Evolutionary conservation across 2,797 vertebrate genomes (phyloP).

Genomic region (Epinephelus coioides): DNA sequence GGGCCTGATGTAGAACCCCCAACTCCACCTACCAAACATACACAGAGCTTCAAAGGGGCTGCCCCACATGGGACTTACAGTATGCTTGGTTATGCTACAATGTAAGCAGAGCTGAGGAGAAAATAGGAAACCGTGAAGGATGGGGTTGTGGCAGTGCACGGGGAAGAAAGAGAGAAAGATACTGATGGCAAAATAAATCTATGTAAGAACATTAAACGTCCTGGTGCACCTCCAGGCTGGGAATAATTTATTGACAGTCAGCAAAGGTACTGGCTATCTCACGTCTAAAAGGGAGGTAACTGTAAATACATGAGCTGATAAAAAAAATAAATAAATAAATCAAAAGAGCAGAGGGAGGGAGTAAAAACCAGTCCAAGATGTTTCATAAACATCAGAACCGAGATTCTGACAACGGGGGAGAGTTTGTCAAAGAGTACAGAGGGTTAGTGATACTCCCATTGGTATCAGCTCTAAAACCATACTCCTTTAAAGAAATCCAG

Average conservation of each 20-base stretch:
- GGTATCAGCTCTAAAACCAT: constrained; percentile 54
- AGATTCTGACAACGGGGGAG: constrained; percentile 44
- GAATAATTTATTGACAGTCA: constrained; percentile 40
- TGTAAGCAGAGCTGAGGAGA: constrained; percentile 25
- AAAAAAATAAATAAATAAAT: constrained; percentile 7
- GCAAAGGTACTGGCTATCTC: neutral
- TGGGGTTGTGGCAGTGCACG: neutral
- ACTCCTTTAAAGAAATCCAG: constrained; percentile 64
- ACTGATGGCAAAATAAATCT: constrained; percentile 18
- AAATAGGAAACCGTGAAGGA: constrained; percentile 14
- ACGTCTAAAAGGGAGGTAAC: neutral
- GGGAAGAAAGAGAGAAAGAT: constrained; percentile 7
- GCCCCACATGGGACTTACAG: constrained; percentile 36
- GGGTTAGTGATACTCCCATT: constrained; percentile 65
- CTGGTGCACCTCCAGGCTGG: constrained; percentile 21
- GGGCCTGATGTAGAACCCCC: constrained; percentile 53
- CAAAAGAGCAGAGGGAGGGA: constrained; percentile 6
- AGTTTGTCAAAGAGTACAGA: constrained; percentile 42
- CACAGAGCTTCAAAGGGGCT: constrained; percentile 52
- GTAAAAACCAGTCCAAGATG: constrained; percentile 35
- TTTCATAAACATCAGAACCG: constrained; percentile 48
- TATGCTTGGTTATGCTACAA: constrained; percentile 28
- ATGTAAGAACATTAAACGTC: neutral
- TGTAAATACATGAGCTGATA: constrained; percentile 35
- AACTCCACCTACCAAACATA: constrained; percentile 37